These are phyloP conservation scores for Tethea ocularis DNA, from an alignment of 2,888 invertebrate species.

Conservation along the genomic window DNA sequence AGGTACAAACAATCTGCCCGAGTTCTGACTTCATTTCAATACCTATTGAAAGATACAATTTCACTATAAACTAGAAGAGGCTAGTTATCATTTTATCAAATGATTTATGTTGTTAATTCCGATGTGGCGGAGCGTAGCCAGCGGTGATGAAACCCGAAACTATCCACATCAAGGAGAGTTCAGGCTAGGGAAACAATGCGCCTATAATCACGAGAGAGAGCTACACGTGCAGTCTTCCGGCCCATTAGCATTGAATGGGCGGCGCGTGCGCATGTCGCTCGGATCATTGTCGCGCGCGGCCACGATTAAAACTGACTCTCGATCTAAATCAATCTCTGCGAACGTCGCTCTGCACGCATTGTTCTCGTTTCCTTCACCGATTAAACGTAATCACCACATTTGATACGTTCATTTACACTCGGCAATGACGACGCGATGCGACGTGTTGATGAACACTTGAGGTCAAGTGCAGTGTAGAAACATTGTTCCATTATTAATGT, in stretches of 20 bases:
- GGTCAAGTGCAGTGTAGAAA: slow-evolving; percentile 63
- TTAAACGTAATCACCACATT: slow-evolving; percentile 74
- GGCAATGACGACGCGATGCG: slow-evolving; percentile 2
- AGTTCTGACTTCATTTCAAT: no score
- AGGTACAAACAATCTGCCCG: no score
- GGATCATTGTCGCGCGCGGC: slow-evolving; percentile 66
- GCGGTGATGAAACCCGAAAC: slow-evolving; percentile 50
- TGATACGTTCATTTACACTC: slow-evolving; percentile 63
- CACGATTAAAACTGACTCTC: slow-evolving; percentile 59
- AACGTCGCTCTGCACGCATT: slow-evolving; percentile 56
- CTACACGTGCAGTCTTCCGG: slow-evolving; percentile 73
- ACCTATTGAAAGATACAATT: no score
- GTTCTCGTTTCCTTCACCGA: slow-evolving; percentile 67
- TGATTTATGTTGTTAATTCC: not conserved
- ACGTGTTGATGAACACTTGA: slow-evolving; percentile 27
- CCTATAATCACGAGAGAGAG: slow-evolving; percentile 68
- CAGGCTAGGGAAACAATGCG: slow-evolving; percentile 56
- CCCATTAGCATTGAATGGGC: slow-evolving; percentile 81
- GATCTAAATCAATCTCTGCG: slow-evolving; percentile 71
- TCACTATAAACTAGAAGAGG: no score
- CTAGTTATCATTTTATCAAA: not conserved
- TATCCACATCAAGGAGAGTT: slow-evolving; percentile 41
- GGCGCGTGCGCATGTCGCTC: slow-evolving; percentile 66
- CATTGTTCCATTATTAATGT: slow-evolving; percentile 40
- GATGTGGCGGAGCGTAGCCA: slow-evolving; percentile 7